Base-by-base conservation (phyloP, 2,888 invertebrate genomes). In the Sthenelais limicola region DNA sequence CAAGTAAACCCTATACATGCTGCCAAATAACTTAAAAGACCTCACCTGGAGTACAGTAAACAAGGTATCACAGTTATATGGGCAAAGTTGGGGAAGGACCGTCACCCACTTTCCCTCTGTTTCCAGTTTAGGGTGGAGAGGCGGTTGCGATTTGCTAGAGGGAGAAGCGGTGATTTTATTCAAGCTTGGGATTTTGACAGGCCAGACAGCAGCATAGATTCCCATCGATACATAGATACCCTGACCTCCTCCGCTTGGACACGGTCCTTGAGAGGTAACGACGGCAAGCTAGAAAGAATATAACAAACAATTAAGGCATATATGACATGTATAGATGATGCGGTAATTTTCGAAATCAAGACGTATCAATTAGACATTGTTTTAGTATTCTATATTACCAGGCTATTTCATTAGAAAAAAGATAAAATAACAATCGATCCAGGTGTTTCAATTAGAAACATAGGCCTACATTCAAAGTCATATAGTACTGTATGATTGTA, bases 201-300 rank as follows among this genome's bases (percentile, higher is more conserved):
- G 62, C 62, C 62, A 62, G 5, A 62, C 62, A 5, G 62, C 62
- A 15, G 62, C 62, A 26, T 35, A 62, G 38, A 62, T 62, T 1
- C 62, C 62, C 62, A 62, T 62, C 1, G 62, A 35, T 26, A 62
- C 62, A 18, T 62, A 62, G 38, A 62, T 62, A 15, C 62, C 62
- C 62, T 62, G 62, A 21, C 62, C 62, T 3, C 62, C 38, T 24
- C 38, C 24, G 38, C 24, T 21, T n/a, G n/a, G n/a, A n/a, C n/a
- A n/a, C n/a, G n/a, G n/a, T 7, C 62, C 62, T 26, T 62, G 62
- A 21, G 62, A 62, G n/a, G 38, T 62, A 5, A 62, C 62, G 2
- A 62, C 62, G 18, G 62, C 62, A 35, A 62, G 43, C 62, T 62
- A 15, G 15, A 5, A 52, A n/a, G n/a, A n/a, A n/a, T n/a, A n/a